phyloP scores from a whole-genome alignment of 2,888 invertebrate species.

The Apoda limacodes region DNA sequence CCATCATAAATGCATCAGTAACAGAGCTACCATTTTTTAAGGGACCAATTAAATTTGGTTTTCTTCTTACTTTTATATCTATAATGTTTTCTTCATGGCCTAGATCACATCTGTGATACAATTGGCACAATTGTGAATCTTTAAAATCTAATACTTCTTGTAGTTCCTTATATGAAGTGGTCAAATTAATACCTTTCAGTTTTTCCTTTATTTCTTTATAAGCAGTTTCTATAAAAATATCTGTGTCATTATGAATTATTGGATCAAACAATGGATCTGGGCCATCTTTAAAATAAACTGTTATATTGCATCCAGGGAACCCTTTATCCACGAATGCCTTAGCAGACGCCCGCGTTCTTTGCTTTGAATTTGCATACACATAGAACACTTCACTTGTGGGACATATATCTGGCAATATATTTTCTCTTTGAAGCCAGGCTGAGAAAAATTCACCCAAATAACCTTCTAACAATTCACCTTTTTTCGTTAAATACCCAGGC shows the following conservation, averaged over 20 bases:
- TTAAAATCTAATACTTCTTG: conserved; percentile 36
- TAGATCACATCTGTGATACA: conserved; percentile 32
- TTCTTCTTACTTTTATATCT: conserved; percentile 22
- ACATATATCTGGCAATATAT: conserved; percentile 30
- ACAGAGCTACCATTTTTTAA: conserved; percentile 31
- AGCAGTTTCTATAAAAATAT: conserved; percentile 24
- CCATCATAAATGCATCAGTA: conserved; percentile 46
- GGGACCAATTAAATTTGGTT: conserved; percentile 38
- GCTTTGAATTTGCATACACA: conserved; percentile 40
- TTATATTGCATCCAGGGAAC: conserved; percentile 36
- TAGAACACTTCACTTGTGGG: conserved; percentile 27
- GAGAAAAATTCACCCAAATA: conserved; percentile 42
- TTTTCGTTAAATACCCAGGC: conserved; percentile 36
- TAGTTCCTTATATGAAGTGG: conserved; percentile 27
- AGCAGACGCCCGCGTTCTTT: conserved; percentile 41
- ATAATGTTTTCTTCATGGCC: conserved; percentile 16
- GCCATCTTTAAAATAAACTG: conserved; percentile 25
- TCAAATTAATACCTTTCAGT: conserved; percentile 27
- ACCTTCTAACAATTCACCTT: conserved; percentile 40
- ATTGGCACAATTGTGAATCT: conserved; percentile 33
- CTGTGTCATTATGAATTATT: conserved; percentile 28
- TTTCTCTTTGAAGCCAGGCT: conserved; percentile 32
- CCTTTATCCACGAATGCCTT: conserved; percentile 35
- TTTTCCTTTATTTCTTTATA: conserved; percentile 32
- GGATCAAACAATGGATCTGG: conserved; percentile 40